These are phyloP conservation scores for Drosophila recens DNA, from an alignment of 2,888 invertebrate species.

Conservation along the genomic window DNA sequence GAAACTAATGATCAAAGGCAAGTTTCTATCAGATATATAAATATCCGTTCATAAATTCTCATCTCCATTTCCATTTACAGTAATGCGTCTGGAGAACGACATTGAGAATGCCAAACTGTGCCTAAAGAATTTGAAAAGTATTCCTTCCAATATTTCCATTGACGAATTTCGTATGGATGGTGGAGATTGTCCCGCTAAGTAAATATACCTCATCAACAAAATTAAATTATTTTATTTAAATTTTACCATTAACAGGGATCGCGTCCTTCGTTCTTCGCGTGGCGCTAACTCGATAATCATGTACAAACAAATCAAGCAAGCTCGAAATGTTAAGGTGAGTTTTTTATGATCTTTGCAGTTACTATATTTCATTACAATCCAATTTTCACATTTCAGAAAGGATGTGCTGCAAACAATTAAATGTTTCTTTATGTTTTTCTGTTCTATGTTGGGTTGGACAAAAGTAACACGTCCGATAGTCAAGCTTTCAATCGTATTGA, in stretches of 20 bases:
- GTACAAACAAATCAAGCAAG: conserved; percentile 41
- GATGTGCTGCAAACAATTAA: conserved; percentile 8
- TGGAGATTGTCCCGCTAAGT: conserved; percentile 50
- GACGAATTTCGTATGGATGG: conserved; percentile 47
- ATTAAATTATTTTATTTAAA: too few species aligned
- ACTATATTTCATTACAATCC: not conserved
- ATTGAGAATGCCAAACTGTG: conserved; percentile 78
- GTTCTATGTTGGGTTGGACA: conserved; percentile 13
- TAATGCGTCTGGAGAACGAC: conserved; percentile 79
- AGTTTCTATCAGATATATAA: conserved; percentile 8
- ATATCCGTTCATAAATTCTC: not conserved
- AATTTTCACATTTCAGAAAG: conserved; percentile 5
- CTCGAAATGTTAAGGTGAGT: conserved; percentile 35
- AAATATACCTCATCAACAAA: not conserved
- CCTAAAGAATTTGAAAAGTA: conserved; percentile 69
- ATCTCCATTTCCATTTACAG: conserved; percentile 43
- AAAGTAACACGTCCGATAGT: conserved; percentile 6
- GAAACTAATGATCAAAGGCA: conserved; percentile 81
- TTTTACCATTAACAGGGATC: conserved; percentile 21
- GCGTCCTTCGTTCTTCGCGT: conserved; percentile 23
- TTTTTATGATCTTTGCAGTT: not conserved
- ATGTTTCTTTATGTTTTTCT: conserved; percentile 9
- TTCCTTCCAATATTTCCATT: conserved; percentile 62
- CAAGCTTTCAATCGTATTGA: not conserved
- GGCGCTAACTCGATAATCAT: conserved; percentile 31